A percentile compares a stretch with the other conserved stretches of the same genome.
Conservation (phyloP, 2,888 invertebrate genomes). For the Ischnura elegans region DNA sequence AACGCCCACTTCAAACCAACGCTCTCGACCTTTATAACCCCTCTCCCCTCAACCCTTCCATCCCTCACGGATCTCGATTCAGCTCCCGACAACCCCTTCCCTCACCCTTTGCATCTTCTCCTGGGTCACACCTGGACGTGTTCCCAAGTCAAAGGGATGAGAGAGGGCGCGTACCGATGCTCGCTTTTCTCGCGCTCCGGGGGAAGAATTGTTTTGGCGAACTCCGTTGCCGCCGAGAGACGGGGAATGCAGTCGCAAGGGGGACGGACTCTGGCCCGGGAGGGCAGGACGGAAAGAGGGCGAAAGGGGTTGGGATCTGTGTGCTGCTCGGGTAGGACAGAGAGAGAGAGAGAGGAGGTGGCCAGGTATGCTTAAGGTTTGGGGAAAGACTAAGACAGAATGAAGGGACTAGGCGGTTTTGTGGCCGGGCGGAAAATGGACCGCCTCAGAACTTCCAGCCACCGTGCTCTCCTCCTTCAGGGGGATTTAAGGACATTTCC, state of each 20-base stretch:
- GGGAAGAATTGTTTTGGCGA: constrained; percentile 65
- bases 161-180: neutral
- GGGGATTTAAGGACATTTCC: neutral
- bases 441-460: neutral
- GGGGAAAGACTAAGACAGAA: neutral
- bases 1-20: neutral
- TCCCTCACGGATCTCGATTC: neutral
- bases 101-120: neutral
- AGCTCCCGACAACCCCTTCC: neutral
- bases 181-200: constrained; percentile 8
- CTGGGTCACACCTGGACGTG: constrained; percentile 55
- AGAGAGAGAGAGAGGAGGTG: neutral
- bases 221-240: neutral
- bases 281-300: neutral
- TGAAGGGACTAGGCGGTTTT: neutral
- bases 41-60: neutral
- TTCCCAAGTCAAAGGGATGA: constrained; percentile 39
- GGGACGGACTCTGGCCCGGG: neutral
- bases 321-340: neutral
- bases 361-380: neutral
- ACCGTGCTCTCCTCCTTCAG: neutral
- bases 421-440: neutral
- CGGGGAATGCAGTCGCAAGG: neutral
- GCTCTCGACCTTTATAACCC: constrained; percentile 5
- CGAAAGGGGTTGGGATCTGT: neutral